These are phyloP conservation scores for Mesembrinibis cayennensis DNA, from an alignment of 2,113 vertebrate genomes.

Conservation along the genomic window DNA sequence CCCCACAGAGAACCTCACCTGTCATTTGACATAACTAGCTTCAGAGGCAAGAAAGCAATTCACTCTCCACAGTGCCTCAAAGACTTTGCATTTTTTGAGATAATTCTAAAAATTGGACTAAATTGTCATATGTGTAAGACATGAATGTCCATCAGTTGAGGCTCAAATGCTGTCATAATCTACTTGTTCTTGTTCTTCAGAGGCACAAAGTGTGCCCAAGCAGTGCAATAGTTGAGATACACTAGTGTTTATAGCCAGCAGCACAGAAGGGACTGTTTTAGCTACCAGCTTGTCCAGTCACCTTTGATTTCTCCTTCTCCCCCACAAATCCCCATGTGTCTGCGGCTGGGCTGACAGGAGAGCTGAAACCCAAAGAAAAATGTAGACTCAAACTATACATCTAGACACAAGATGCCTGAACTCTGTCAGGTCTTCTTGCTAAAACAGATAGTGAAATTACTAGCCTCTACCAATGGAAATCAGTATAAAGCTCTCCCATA, in stretches of 20 bases:
- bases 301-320: background rate
- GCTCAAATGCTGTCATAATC: background rate
- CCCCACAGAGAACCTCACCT: background rate
- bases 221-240: background rate
- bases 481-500: background rate
- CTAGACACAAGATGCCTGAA: background rate
- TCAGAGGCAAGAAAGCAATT: background rate
- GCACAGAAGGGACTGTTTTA: background rate
- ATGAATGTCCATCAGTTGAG: background rate
- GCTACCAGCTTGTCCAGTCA: background rate
- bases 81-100: background rate
- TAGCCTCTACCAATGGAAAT: background rate
- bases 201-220: background rate
- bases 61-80: background rate
- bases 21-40: background rate
- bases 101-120: background rate
- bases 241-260: background rate
- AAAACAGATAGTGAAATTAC: background rate
- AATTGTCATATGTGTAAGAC: background rate
- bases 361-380: background rate
- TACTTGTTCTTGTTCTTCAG: background rate
- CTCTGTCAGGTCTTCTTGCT: background rate
- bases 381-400: background rate
- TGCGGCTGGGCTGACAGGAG: background rate
- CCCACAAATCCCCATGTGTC: background rate